Percentiles rank a stretch among this genome's conserved stretches.
Conservation (phyloP, 2,113 vertebrate genomes). For the Rhineura floridana region DNA sequence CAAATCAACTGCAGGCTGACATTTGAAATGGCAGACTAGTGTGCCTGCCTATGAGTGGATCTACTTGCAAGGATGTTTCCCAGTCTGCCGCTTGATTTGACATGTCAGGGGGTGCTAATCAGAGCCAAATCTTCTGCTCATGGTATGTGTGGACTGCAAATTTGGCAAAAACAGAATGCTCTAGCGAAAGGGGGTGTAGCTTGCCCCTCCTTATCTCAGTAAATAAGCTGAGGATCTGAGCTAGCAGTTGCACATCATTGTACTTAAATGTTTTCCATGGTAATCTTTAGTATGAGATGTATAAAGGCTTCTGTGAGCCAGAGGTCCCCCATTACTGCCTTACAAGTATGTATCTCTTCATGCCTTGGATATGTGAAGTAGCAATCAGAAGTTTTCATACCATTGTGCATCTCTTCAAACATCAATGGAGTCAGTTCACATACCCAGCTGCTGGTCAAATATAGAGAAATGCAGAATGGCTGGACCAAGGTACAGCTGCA, state of each 20-base stretch:
- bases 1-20: too few species aligned
- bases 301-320: background rate
- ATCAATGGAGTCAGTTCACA: background rate
- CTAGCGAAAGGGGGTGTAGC: too few species aligned
- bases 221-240: too few species aligned
- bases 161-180: too few species aligned
- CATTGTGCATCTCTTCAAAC: background rate
- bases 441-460: background rate
- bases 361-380: background rate
- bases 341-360: background rate
- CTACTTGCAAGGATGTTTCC: background rate
- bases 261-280: background rate
- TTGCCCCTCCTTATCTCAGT: too few species aligned
- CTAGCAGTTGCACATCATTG: background rate
- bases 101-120: background rate
- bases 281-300: background rate
- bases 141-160: too few species aligned
- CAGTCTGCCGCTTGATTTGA: background rate
- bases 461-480: background rate
- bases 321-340: too few species aligned
- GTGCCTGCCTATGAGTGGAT: background rate
- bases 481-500: background rate
- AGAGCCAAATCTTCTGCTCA: background rate
- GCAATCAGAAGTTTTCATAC: background rate
- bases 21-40: too few species aligned